Evolutionary conservation across 2,113 vertebrate species (phyloP).

Genomic region (Aspidoscelis tigris): DNA sequence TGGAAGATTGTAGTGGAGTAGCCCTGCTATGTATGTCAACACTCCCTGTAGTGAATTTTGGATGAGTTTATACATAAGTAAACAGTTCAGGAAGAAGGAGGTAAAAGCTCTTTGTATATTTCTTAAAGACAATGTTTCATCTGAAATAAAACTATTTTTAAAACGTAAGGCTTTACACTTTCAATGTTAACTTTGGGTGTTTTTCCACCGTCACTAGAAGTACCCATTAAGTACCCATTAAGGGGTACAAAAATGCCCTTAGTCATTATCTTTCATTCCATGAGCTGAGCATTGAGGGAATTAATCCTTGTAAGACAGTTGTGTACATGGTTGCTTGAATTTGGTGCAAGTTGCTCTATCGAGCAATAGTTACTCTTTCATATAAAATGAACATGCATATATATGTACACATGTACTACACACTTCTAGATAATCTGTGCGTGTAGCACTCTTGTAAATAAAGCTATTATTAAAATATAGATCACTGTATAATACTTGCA

Average conservation of each 20-base stretch:
- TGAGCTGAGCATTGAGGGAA: slow-evolving; percentile 42
- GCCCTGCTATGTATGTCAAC: neutral
- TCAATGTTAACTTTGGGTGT: slow-evolving; percentile 34
- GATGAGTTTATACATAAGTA: slow-evolving; percentile 13
- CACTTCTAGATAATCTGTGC: neutral
- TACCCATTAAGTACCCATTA: too few species aligned
- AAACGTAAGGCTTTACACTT: slow-evolving; percentile 38
- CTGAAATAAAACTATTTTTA: slow-evolving; percentile 52
- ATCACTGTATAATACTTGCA: neutral
- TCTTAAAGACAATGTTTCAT: slow-evolving; percentile 44
- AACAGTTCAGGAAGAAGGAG: neutral
- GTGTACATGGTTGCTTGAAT: slow-evolving; percentile 55
- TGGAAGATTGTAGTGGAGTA: too few species aligned
- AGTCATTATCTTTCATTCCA: slow-evolving; percentile 63
- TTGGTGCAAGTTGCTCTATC: slow-evolving; percentile 46
- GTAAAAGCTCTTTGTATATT: slow-evolving; percentile 6
- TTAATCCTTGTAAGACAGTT: slow-evolving; percentile 49
- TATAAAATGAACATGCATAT: neutral
- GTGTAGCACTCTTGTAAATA: neutral
- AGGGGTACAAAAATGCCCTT: too few species aligned
- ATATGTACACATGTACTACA: neutral
- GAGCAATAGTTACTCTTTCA: slow-evolving; percentile 37
- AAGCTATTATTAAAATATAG: neutral
- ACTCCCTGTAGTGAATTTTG: slow-evolving; percentile 42
- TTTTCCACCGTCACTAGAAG: too few species aligned